These are phyloP conservation scores for Boloria euphrosyne DNA, from an alignment of 2,888 invertebrate species.

Conservation along the genomic window DNA sequence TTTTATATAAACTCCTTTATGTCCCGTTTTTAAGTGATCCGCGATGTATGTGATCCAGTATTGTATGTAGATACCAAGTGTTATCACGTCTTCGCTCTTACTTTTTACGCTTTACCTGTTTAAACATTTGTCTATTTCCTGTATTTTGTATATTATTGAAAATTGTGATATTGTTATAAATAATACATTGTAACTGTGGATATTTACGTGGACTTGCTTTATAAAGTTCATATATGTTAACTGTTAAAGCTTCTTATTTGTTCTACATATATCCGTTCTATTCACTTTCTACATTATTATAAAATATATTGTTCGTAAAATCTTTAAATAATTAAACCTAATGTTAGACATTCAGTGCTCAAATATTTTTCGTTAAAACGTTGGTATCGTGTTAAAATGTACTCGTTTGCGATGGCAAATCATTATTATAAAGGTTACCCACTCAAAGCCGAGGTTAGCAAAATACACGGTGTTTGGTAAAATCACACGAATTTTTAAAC, in stretches of 20 bases:
- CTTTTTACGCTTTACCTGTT: conserved; percentile 77
- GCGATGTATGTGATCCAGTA: conserved; percentile 60
- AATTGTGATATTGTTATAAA: conserved; percentile 82
- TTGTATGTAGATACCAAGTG: conserved; percentile 64
- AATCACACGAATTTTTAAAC: conserved; percentile 61
- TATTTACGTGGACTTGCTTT: conserved; percentile 63
- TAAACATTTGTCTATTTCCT: conserved; percentile 72
- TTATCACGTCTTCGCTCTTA: conserved; percentile 69
- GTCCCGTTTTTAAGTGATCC: conserved; percentile 64
- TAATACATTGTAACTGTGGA: conserved; percentile 63
- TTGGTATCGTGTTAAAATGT: conserved; percentile 41
- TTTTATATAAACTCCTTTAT: conserved; percentile 61
- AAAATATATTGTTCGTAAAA: conserved; percentile 38
- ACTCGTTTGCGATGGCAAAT: conserved; percentile 42
- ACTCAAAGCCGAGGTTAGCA: conserved; percentile 46
- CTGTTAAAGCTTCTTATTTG: conserved; percentile 50
- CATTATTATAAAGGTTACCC: conserved; percentile 43
- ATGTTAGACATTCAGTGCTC: conserved; percentile 66
- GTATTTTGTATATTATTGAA: conserved; percentile 80
- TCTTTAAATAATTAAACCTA: conserved; percentile 40
- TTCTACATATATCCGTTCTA: conserved; percentile 33
- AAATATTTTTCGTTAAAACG: conserved; percentile 69
- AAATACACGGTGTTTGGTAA: conserved; percentile 63
- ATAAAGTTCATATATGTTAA: conserved; percentile 58
- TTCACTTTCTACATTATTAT: conserved; percentile 36